Percentiles rank a stretch among this genome's conserved stretches.
Conservation (phyloP, 2,797 vertebrate species). For the Pelodytes ibericus region DNA sequence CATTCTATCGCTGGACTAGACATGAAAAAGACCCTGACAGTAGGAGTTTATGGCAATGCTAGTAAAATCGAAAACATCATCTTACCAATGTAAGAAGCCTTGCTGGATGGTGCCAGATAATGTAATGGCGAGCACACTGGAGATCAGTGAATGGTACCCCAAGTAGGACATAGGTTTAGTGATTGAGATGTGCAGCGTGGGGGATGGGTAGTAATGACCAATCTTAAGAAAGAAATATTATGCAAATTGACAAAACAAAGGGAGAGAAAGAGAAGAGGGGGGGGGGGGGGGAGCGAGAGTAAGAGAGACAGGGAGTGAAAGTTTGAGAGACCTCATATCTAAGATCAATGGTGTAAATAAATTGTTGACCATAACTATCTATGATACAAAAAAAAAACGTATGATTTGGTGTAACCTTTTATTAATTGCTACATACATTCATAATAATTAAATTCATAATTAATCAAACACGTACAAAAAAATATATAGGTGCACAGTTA, state of each 20-base stretch:
- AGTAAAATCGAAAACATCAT: background rate
- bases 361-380: background rate
- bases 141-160: conserved; percentile 14
- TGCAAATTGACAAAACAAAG: conserved; percentile 22
- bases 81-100: conserved; percentile 33
- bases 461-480: too few species aligned
- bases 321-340: background rate
- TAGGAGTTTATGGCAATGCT: background rate
- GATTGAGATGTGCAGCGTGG: conserved; percentile 40
- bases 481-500: too few species aligned
- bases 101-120: conserved; percentile 7
- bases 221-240: conserved; percentile 28
- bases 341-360: background rate
- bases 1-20: too few species aligned
- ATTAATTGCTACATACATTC: background rate
- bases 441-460: too few species aligned
- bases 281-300: too few species aligned
- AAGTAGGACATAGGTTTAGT: conserved; percentile 14
- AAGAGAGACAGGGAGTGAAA: too few species aligned
- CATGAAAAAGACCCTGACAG: too few species aligned
- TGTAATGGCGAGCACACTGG: background rate
- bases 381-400: background rate
- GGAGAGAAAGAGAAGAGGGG: too few species aligned
- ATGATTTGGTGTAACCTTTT: background rate
- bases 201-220: conserved; percentile 30